Base-by-base conservation (phyloP, 1,140 invertebrate species). In the Pectinophora gossypiella region DNA sequence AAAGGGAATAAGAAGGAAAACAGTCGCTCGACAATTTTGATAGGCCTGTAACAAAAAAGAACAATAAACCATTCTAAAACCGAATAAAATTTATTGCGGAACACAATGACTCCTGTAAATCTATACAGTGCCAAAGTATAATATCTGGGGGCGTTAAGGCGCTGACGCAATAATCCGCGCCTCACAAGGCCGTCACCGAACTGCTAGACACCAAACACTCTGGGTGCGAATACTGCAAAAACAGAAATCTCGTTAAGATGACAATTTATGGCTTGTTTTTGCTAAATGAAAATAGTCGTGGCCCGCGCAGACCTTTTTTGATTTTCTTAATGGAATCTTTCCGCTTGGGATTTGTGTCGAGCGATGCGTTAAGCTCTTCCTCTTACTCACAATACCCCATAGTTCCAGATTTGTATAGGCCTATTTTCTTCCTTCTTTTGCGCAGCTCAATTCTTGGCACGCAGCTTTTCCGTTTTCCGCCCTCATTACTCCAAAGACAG, bases 281-380 rank as follows among this genome's bases (percentile, higher is more conserved):
- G 80, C 81, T 87, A 87, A 87, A 86, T 86, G 81, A 86, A 86
- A 86, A 85, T 87, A 87, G 78, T 87, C 80, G 71, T 68, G 71
- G 62, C 53, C 67, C 73, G 71, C 75, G 77, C 81, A 83, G 72
- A 78, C 78, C 80, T 87, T 87, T 85, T 87, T 87, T 87, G 81
- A 87, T 87, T 87, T 87, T 82, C 84, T 84, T 87, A 87, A 87
- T 87, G 84, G 84, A 87, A 85, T 85, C 78, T 84, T 78, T 84
- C 64, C 81, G 73, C 72, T 68, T 57, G 79, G 84, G 84, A 84
- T 87, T 82, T 82, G 68, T 76, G 75, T 84, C 59, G 68, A 75
- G 77, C 64, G 63, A 68, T 77, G 67, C 69, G 65, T 81, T 82
- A 85, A 80, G 72, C 67, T 72, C 54, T 66, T 68, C 62, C 69